A percentile compares a stretch with the other conserved stretches of the same genome.
These are phyloP conservation scores for Hassar affinis DNA, from an alignment of 2,113 vertebrate genomes.

Conservation along the genomic window DNA sequence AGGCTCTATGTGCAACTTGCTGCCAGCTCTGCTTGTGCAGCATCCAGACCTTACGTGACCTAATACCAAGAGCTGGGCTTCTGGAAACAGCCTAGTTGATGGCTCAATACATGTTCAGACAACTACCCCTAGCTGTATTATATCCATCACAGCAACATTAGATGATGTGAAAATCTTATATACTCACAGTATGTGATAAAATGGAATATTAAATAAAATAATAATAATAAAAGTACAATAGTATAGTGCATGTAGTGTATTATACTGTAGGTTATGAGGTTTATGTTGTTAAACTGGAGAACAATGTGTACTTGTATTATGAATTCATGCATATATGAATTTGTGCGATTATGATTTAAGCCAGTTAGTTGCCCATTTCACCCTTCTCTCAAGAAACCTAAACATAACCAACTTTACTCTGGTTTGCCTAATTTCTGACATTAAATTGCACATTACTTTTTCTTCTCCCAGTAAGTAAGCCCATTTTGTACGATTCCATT, in stretches of 20 bases:
- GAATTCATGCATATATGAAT: constrained; percentile 22
- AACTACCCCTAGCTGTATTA: constrained; percentile 4
- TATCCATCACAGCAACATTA: constrained; percentile 28
- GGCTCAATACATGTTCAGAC: background rate
- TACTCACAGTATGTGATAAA: background rate
- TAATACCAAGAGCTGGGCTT: constrained; percentile 14
- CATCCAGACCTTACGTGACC: constrained; percentile 22
- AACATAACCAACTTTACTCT: background rate
- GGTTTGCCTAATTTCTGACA: background rate
- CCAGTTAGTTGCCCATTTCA: constrained; percentile 1
- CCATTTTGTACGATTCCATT: constrained; percentile 2
- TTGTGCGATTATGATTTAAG: constrained; percentile 19
- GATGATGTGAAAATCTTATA: constrained; percentile 34
- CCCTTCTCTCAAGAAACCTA: background rate
- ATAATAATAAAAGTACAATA: background rate
- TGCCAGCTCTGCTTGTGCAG: constrained; percentile 17
- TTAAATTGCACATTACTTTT: constrained; percentile 24
- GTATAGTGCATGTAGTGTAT: background rate
- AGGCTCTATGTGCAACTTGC: background rate
- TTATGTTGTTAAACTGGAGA: constrained; percentile 24
- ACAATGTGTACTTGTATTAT: background rate
- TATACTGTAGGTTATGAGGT: constrained; percentile 29
- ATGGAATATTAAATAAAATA: background rate
- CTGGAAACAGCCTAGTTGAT: constrained; percentile 16
- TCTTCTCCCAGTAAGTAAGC: constrained; percentile 6